These are phyloP conservation scores for Cotesia congregata DNA, from an alignment of 2,888 invertebrate genomes.

Conservation along the genomic window DNA sequence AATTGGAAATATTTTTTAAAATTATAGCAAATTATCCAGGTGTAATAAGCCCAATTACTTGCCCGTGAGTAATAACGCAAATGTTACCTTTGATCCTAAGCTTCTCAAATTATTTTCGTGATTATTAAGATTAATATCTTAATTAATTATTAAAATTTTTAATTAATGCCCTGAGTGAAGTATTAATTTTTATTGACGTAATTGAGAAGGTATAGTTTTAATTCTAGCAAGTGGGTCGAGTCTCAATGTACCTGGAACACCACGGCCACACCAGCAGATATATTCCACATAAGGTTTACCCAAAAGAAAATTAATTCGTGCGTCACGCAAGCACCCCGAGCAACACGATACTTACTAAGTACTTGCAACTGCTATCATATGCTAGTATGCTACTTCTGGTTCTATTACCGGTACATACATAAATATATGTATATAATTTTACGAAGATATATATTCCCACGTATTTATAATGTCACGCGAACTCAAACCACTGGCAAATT, in stretches of 20 bases:
- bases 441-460: not conserved
- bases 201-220: not conserved
- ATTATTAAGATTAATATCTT: no score
- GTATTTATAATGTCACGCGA: constrained; percentile 33
- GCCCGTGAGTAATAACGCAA: no score
- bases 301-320: constrained; percentile 41
- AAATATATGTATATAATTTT: constrained; percentile 6
- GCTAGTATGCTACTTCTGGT: not conserved
- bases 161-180: not conserved
- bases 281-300: constrained; percentile 7
- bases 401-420: not conserved
- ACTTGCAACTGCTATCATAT: constrained; percentile 23
- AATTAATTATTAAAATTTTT: not conserved
- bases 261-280: constrained; percentile 9
- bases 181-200: not conserved
- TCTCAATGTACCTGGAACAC: constrained; percentile 9
- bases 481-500: constrained; percentile 40
- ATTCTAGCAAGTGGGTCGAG: constrained; percentile 8
- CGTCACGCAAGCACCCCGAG: constrained; percentile 35
- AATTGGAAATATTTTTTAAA: no score
- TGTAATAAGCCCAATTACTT: no score
- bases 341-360: constrained; percentile 32
- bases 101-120: no score
- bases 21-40: no score
- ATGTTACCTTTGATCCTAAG: no score